Evolutionary conservation across 2,113 vertebrate species (phyloP).

Genomic region (Sylvilagus bachmani): DNA sequence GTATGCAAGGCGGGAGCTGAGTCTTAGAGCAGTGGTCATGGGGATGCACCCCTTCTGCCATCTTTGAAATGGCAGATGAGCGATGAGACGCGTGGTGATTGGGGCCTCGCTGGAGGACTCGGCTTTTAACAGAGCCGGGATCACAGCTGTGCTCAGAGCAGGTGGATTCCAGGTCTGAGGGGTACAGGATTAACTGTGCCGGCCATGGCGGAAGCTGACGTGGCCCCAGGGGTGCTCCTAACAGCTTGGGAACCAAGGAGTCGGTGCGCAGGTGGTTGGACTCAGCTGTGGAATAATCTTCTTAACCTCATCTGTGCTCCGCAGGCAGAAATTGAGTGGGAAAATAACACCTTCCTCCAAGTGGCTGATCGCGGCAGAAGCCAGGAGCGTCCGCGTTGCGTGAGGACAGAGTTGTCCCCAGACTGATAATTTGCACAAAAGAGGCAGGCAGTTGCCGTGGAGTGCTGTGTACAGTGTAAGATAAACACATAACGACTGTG

Average conservation of each 20-base stretch:
- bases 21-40: slow-evolving; percentile 59
- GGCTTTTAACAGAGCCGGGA: slow-evolving; percentile 77
- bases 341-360: background rate
- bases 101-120: slow-evolving; percentile 74
- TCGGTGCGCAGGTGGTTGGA: slow-evolving; percentile 78
- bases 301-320: slow-evolving; percentile 78
- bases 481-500: background rate
- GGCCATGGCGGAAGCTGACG: slow-evolving; percentile 70
- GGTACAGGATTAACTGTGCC: slow-evolving; percentile 74
- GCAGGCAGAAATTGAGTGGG: slow-evolving; percentile 10
- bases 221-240: slow-evolving; percentile 37
- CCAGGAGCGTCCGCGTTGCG: slow-evolving; percentile 60
- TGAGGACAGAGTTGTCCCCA: slow-evolving; percentile 21
- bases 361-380: background rate
- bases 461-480: background rate
- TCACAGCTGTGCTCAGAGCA: slow-evolving; percentile 83
- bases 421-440: slow-evolving; percentile 13
- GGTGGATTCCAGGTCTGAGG: slow-evolving; percentile 69
- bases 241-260: slow-evolving; percentile 64
- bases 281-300: slow-evolving; percentile 78
- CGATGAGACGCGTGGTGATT: slow-evolving; percentile 80
- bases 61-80: slow-evolving; percentile 84
- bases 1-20: slow-evolving; percentile 36
- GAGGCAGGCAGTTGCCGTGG: background rate
- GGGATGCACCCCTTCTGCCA: slow-evolving; percentile 69